These are phyloP conservation scores for Cancer borealis DNA, from an alignment of 2,888 invertebrate species.

Conservation along the genomic window DNA sequence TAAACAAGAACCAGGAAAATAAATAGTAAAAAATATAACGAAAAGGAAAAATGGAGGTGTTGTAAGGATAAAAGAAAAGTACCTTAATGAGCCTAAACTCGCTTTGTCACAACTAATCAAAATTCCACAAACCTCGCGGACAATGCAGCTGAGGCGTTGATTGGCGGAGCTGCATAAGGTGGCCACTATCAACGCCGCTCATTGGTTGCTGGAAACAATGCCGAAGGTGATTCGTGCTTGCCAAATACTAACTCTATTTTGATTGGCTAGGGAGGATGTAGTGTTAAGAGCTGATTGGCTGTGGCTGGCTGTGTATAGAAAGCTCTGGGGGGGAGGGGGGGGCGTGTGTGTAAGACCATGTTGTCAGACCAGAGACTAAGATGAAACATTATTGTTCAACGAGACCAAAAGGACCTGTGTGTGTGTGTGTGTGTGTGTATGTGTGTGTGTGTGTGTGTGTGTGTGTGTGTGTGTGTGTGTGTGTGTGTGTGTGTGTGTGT, in stretches of 20 bases:
- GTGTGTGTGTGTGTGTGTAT: background rate
- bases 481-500: background rate
- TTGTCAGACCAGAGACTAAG: background rate
- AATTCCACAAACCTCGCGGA: background rate
- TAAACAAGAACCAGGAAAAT: background rate
- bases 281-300: background rate
- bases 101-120: slow-evolving; percentile 21
- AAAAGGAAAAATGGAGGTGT: background rate
- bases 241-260: background rate
- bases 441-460: background rate
- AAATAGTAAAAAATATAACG: background rate
- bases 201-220: background rate
- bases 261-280: background rate
- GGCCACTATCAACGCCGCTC: background rate
- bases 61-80: background rate
- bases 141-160: background rate
- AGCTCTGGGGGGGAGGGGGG: background rate
- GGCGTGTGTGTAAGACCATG: background rate
- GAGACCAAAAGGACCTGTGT: background rate
- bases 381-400: no score
- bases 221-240: slow-evolving; percentile 6
- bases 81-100: background rate
- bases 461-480: no score
- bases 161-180: background rate
- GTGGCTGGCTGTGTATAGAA: background rate